Conservation (phyloP, 2,113 vertebrate genomes). For the Saguinus imperator region DNA sequence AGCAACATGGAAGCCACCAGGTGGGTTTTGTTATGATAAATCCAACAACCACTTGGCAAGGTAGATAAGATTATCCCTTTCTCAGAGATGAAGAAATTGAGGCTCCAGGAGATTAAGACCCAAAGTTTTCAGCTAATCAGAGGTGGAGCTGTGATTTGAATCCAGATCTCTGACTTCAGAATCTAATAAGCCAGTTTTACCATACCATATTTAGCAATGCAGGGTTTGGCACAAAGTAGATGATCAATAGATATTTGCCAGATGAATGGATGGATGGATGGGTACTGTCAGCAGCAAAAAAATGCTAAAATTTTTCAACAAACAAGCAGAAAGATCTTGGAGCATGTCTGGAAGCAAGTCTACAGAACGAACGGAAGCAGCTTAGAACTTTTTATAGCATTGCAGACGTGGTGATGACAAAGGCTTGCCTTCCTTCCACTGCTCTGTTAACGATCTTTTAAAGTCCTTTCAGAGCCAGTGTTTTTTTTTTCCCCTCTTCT, state of each 20-base stretch:
- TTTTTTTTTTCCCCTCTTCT: neutral
- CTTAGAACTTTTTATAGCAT: slow-evolving; percentile 73
- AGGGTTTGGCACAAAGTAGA: slow-evolving; percentile 13
- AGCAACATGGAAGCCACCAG: neutral
- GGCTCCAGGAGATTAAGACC: neutral
- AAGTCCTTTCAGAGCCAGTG: slow-evolving; percentile 70
- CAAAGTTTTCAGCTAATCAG: neutral
- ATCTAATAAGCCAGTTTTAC: neutral
- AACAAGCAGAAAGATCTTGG: slow-evolving; percentile 22
- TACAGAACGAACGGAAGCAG: slow-evolving; percentile 45
- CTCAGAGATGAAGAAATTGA: neutral
- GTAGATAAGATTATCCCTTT: neutral
- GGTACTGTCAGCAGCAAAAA: slow-evolving; percentile 3
- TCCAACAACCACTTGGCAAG: neutral
- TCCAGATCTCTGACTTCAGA: neutral
- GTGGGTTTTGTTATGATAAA: neutral
- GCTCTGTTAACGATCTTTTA: slow-evolving; percentile 64
- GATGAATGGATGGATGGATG: neutral
- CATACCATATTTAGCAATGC: neutral
- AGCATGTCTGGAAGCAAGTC: slow-evolving; percentile 38
- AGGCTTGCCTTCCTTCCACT: slow-evolving; percentile 61
- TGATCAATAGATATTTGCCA: neutral
- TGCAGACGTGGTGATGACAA: slow-evolving; percentile 64
- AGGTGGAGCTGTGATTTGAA: neutral
- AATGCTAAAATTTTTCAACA: slow-evolving; percentile 24